Evolutionary conservation across 1,140 invertebrate species (phyloP).

Genomic region (Macrobrachium rosenbergii): DNA sequence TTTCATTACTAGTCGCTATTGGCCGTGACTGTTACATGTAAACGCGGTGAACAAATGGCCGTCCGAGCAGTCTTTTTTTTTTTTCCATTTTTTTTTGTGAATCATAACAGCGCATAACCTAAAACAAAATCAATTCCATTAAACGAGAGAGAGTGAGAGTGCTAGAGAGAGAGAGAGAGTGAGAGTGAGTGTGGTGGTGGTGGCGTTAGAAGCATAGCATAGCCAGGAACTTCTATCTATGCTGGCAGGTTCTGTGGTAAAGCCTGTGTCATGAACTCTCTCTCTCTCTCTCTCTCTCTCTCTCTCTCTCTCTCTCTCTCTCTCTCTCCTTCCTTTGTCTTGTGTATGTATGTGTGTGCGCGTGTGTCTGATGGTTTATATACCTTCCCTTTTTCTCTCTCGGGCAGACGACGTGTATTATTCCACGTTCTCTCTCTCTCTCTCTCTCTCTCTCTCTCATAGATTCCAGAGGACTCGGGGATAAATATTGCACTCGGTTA

Average conservation of each 20-base stretch:
- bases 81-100: neutral
- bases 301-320: too few species aligned
- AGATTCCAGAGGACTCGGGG: constrained; percentile 9
- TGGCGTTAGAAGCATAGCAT: neutral
- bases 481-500: constrained; percentile 14
- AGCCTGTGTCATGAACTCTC: too few species aligned
- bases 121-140: neutral
- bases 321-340: too few species aligned
- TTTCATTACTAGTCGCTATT: constrained; percentile 41
- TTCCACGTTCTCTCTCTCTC: too few species aligned
- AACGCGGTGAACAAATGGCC: constrained; percentile 22
- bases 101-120: neutral
- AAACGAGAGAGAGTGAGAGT: neutral
- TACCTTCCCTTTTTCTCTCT: too few species aligned
- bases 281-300: too few species aligned
- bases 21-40: constrained; percentile 47
- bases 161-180: neutral
- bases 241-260: too few species aligned
- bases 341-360: too few species aligned
- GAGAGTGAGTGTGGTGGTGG: neutral
- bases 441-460: neutral
- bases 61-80: constrained; percentile 15
- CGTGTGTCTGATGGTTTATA: too few species aligned
- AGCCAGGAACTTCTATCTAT: neutral
- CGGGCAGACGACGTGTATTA: too few species aligned